Evolutionary conservation across 2,113 vertebrate genomes (phyloP).

Genomic region (Centrocercus urophasianus): DNA sequence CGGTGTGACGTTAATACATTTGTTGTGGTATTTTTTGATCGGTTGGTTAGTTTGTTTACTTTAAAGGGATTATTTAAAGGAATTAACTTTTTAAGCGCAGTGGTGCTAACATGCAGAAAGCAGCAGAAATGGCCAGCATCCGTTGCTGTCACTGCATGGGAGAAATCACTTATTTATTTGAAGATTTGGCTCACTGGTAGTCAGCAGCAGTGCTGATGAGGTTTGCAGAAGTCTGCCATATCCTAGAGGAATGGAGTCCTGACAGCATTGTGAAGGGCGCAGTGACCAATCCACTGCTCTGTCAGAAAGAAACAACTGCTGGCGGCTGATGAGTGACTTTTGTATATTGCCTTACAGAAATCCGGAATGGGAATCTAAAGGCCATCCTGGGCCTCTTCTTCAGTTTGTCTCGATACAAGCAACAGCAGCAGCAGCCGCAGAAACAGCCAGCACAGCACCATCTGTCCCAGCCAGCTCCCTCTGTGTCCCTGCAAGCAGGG

Average conservation of each 20-base stretch:
- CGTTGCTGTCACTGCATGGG: neutral
- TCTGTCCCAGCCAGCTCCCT: constrained; percentile 52
- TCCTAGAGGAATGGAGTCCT: neutral
- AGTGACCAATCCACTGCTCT: neutral
- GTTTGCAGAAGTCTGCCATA: neutral
- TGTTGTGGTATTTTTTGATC: neutral
- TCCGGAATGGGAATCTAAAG: constrained; percentile 98
- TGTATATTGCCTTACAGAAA: constrained; percentile 85
- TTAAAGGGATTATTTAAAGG: neutral
- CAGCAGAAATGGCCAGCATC: neutral
- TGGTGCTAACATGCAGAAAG: neutral
- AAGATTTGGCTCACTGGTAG: constrained; percentile 3
- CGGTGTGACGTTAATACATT: neutral
- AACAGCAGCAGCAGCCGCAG: constrained; percentile 90
- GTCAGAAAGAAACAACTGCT: accelerated
- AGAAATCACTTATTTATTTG: constrained; percentile 14
- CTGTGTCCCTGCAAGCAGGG: constrained; percentile 62
- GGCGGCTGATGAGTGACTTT: neutral
- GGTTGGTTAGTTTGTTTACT: neutral
- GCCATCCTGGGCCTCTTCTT: constrained; percentile 98
- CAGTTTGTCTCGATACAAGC: constrained; percentile 96
- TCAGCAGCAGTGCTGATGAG: neutral
- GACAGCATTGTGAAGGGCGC: accelerated
- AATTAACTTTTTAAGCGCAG: neutral
- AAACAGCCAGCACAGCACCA: constrained; percentile 70